phyloP scores from a whole-genome alignment of 2,888 invertebrate species.

The Leucophenga montana region DNA sequence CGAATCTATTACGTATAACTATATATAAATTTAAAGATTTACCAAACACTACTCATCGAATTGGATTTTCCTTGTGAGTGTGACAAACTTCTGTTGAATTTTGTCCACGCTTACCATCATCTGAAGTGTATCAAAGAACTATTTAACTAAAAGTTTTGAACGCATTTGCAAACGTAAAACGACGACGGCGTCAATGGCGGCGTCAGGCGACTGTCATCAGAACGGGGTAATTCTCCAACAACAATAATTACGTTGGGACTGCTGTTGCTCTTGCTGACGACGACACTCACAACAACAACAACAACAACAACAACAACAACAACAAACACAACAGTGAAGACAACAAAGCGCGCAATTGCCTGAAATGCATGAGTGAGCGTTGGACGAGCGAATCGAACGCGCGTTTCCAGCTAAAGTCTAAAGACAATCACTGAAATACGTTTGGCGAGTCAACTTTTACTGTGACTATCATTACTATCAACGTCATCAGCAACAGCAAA shows the following conservation, averaged over 20 bases:
- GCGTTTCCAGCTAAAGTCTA: not conserved
- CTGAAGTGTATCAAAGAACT: no score
- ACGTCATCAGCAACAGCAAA: not conserved
- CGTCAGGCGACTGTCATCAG: not conserved
- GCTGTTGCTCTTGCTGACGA: not conserved
- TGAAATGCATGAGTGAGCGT: not conserved
- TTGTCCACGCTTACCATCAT: no score
- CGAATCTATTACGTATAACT: no score
- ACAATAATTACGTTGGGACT: no score
- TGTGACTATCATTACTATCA: not conserved
- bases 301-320: not conserved
- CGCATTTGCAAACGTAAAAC: no score
- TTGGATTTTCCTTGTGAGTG: no score
- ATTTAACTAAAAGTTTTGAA: no score
- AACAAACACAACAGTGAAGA: not conserved
- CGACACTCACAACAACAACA: not conserved
- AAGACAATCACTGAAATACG: not conserved
- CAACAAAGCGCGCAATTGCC: slow-evolving; percentile 7
- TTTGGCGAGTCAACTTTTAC: not conserved
- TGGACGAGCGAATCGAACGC: not conserved
- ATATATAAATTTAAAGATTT: no score
- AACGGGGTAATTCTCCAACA: not conserved
- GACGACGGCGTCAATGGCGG: not conserved
- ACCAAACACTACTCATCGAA: no score
- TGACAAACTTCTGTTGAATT: no score